Evolutionary conservation across 2,888 invertebrate genomes (phyloP), one percentile per base, ranked within the genome.

Genomic region (Incurvaria masculella): DNA sequence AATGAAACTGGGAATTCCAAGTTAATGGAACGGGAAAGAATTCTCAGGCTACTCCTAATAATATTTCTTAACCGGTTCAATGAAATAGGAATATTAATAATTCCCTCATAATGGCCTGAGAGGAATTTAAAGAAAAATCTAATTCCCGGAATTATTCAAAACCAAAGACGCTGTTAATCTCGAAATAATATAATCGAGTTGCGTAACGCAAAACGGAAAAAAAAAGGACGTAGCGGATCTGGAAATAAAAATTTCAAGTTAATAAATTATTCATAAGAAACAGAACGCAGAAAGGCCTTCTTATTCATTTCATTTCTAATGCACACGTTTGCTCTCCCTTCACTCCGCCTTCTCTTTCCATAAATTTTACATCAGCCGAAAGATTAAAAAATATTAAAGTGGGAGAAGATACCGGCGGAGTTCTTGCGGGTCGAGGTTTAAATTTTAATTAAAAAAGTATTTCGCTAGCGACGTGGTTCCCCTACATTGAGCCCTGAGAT

Each of bases 301-400:
- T 33, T 33, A 33, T 33, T 33, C 33, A 33, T 33, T 33, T 33
- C 33, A 33, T 33, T 33, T 33, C 33, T 33, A 33, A 33, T 33
- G 33, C 33, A 33, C 33, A 33, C 33, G 33, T 33, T 33, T 23
- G 23, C 43, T 26, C 23, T 43, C 21, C n/a, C 5, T 43, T 23
- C 23, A 4, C 43, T 18, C 23, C 23, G 23, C 26, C 21, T 43
- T 26, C 18, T 23, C 20, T 33, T 44, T 44, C 17, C 33, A 20
- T 44, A 44, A 44, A 44, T 44, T 39, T 45, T 26, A 44, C 27
- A 21, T 45, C 27, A 20, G 45, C 20, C 19, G 40, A 45, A 38
- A 45, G 45, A 39, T 45, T 39, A 39, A 39, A 45, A 39, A 45
- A 33, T 21, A 44, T 44, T 18, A 33, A 33, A 33, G 33, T 33